Evolutionary conservation across 2,888 invertebrate species (phyloP), one percentile per base, ranked within the genome.

Genomic region (Protula sp.): DNA sequence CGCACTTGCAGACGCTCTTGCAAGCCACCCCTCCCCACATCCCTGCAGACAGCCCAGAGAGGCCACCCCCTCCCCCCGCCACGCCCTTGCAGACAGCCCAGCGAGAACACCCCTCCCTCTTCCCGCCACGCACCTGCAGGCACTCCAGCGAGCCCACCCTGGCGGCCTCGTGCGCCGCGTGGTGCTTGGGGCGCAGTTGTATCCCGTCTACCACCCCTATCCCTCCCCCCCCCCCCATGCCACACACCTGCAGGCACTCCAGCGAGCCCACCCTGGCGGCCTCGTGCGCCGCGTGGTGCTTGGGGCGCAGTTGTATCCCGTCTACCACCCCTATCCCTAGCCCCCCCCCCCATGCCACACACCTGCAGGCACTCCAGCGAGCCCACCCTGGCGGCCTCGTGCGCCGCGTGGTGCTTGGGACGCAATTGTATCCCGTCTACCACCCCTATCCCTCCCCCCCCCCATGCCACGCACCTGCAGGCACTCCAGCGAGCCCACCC

Each of bases 141-240:
- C 56, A 38, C 24, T 67, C 66, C 19, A 67, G 30, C 58, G 71
- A 70, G 22, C 81, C 81, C 54, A 70, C 73, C 59, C 69, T 68
- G 5, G 80, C 81, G 30, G 81, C 81, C 63, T 75, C 76, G 62
- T 81, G 81, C 29, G 74, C 71, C 5, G 79, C 79, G 63, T 74
- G 74, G 55, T 72, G 70, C 47, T 73, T 73, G 45, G 70, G 70
- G 19, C 72, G n/a, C n/a, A n/a, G 80, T 80, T 30, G 81, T 80
- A n/a, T n/a, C n/a, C n/a, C n/a, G n/a, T n/a, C n/a, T n/a, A n/a
- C n/a, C n/a, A n/a, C n/a, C n/a, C n/a, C n/a, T n/a, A n/a, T n/a
- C n/a, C n/a, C n/a, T n/a, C n/a, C n/a, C n/a, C n/a, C n/a, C n/a
- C n/a, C n/a, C n/a, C n/a, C n/a, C n/a, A n/a, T n/a, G n/a, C n/a